Evolutionary conservation across 2,888 invertebrate genomes (phyloP).

Genomic region (Caenorhabditis wallacei): DNA sequence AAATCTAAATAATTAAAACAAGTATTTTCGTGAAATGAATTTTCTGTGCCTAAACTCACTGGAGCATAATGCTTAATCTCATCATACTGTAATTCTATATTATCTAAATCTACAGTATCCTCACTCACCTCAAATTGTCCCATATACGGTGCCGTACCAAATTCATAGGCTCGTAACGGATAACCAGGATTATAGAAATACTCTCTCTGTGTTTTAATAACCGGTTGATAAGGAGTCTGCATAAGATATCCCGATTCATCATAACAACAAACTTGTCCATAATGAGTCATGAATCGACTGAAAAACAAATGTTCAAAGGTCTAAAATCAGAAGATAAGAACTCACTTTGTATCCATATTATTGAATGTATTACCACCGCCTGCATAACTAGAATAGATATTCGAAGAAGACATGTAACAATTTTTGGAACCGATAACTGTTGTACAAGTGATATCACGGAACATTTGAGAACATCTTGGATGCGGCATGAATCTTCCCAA

Average conservation of each 20-base stretch:
- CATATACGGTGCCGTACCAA: constrained; percentile 94
- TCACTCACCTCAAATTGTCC: constrained; percentile 91
- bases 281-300: constrained; percentile 82
- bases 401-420: constrained; percentile 86
- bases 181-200: constrained; percentile 82
- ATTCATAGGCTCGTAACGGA: constrained; percentile 86
- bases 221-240: constrained; percentile 94
- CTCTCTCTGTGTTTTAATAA: constrained; percentile 78
- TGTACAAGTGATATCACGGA: constrained; percentile 86
- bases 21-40: neutral
- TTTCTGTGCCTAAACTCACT: constrained; percentile 38
- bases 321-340: neutral
- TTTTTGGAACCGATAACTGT: constrained; percentile 93
- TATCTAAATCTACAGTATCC: no score
- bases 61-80: constrained; percentile 45
- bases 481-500: constrained; percentile 93
- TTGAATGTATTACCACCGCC: constrained; percentile 72
- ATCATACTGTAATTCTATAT: constrained; percentile 39
- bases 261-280: constrained; percentile 97
- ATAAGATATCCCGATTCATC: constrained; percentile 93
- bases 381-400: constrained; percentile 80
- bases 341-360: constrained; percentile 69
- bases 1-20: neutral
- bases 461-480: constrained; percentile 80
- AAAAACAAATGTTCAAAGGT: neutral